Base-by-base conservation (phyloP, 2,888 invertebrate genomes). In the Polia nebulosa region DNA sequence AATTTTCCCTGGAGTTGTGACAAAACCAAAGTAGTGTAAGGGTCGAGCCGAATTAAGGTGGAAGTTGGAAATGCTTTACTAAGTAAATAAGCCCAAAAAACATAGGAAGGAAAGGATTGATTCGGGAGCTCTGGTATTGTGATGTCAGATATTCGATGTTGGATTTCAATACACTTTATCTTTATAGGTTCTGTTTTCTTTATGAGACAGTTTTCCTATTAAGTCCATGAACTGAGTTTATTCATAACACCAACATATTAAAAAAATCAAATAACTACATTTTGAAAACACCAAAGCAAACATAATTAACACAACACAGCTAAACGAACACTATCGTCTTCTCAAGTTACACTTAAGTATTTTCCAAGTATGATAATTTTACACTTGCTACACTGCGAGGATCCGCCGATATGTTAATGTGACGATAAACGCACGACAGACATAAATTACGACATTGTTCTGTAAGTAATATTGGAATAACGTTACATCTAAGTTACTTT, bases 351-450 rank as follows among this genome's bases (percentile, higher is more conserved):
- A 62, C 25, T 34, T 53, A 44, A 62, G 63, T 49, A 49, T 53
- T 58, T 20, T 51, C 39, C 39, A 36, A 69, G 65, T 56, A 78
- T 65, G 74, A 64, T 56, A 74, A 59, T 64, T 41, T 17, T 6
- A 20, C 41, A 52, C 25, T 71, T 20, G 45, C 29, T 52, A 7
- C 51, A 25, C 74, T n/a, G 7, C 27, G 45, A 9, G 80, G 17
- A 41, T 60, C 34, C 55, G 9, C 11, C 49, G 39, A 34, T 75
- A 75, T 75, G 75, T 56, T n/a, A 75, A 75, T 75, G 20, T 25
- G 2, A n/a, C 51, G 75, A 80, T 80, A 76, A 75, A 39, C 45
- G 27, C 80, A 75, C 80, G 58, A 67, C 80, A 59, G n/a, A 15
- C 29, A 49, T 73, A 59, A 45, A 51, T 74, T 74, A 73, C 55